Evolutionary conservation across 2,113 vertebrate genomes (phyloP).

Genomic region (Dendropsophus ebraccatus): DNA sequence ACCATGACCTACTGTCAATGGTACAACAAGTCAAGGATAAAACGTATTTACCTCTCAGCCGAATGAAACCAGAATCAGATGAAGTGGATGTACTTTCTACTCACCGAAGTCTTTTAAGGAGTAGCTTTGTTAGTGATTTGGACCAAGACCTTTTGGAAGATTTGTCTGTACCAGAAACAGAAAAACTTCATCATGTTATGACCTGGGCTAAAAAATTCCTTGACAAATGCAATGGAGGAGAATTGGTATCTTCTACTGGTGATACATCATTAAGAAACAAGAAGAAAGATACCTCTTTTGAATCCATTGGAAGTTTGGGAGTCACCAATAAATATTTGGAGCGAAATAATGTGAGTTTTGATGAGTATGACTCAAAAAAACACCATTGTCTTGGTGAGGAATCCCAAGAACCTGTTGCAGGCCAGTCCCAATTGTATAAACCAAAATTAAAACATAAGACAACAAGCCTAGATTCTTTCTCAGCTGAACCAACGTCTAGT

Average conservation of each 20-base stretch:
- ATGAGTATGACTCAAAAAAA: neutral
- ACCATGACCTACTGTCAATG: neutral
- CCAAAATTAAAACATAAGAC: neutral
- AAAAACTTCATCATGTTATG: constrained; percentile 70
- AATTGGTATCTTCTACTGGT: neutral
- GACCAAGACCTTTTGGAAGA: constrained; percentile 60
- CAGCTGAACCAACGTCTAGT: neutral
- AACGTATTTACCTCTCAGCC: neutral
- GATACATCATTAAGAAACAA: neutral
- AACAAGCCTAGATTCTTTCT: neutral
- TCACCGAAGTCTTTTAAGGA: constrained; percentile 10
- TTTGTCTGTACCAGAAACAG: constrained; percentile 64
- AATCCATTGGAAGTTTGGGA: neutral
- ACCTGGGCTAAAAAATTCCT: constrained; percentile 70
- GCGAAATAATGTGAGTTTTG: neutral
- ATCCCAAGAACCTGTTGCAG: neutral
- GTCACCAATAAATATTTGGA: neutral
- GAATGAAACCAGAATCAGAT: neutral
- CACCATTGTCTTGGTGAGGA: neutral
- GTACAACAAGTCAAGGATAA: neutral
- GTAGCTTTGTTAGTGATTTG: constrained; percentile 42
- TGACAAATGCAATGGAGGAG: neutral
- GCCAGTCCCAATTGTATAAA: neutral
- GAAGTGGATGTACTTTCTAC: constrained; percentile 8
- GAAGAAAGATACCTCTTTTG: neutral